These are phyloP conservation scores for Labeo calbasu DNA, from an alignment of 2,797 vertebrate genomes.

Conservation along the genomic window DNA sequence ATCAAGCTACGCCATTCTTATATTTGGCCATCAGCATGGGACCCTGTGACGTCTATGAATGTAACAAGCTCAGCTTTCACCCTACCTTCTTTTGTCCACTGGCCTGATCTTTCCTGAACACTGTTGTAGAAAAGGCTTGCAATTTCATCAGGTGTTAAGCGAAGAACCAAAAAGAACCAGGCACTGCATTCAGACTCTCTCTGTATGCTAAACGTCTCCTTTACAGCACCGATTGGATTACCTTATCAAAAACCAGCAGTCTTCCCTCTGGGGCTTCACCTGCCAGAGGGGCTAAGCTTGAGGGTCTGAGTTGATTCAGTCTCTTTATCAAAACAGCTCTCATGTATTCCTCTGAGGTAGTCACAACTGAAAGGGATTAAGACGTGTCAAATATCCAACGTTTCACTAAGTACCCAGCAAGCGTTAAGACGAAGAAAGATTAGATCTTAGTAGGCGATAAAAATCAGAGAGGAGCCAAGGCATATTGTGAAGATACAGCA, in stretches of 20 bases:
- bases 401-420: conserved; percentile 15
- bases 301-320: conserved; percentile 26
- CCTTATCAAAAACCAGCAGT: conserved; percentile 29
- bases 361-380: conserved; percentile 27
- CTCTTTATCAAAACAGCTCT: conserved; percentile 33
- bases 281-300: background rate
- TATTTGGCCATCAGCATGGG: background rate
- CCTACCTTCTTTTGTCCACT: background rate
- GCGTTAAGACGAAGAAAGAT: conserved; percentile 18
- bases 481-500: background rate
- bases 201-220: conserved; percentile 26
- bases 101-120: conserved; percentile 8
- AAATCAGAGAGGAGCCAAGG: conserved; percentile 20
- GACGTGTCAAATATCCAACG: conserved; percentile 31
- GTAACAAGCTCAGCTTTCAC: background rate
- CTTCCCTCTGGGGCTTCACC: conserved; percentile 18
- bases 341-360: conserved; percentile 20
- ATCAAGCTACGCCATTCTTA: background rate
- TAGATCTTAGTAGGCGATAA: background rate
- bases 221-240: conserved; percentile 15
- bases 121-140: conserved; percentile 16
- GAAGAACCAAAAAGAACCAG: conserved; percentile 25
- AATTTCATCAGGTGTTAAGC: conserved; percentile 19
- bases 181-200: conserved; percentile 28
- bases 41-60: conserved; percentile 3